These are phyloP conservation scores for Vombatus ursinus DNA, from an alignment of 2,113 vertebrate species.

Conservation along the genomic window DNA sequence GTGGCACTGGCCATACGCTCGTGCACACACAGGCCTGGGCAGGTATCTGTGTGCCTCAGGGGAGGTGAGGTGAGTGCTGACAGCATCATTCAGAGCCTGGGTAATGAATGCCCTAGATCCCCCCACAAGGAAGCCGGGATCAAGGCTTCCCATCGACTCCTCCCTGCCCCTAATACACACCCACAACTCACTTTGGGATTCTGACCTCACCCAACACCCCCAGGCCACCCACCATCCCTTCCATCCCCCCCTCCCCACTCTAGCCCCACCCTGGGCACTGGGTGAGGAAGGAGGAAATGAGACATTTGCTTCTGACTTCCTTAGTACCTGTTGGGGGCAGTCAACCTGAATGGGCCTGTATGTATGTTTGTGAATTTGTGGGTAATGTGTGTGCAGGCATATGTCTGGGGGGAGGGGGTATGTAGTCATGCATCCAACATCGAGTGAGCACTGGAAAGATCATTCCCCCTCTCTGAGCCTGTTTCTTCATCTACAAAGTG, in stretches of 20 bases:
- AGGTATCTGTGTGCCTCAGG: neutral
- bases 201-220: neutral
- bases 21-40: neutral
- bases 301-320: neutral
- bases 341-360: neutral
- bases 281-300: neutral
- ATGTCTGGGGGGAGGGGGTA: neutral
- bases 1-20: neutral
- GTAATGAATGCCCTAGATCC: neutral
- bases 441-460: neutral
- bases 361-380: neutral
- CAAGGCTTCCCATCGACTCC: neutral
- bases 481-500: neutral
- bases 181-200: neutral
- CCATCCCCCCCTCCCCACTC: neutral
- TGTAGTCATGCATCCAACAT: neutral
- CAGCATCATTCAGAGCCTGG: neutral
- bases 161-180: neutral
- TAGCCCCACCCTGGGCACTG: neutral
- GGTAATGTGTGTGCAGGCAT: neutral
- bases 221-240: neutral
- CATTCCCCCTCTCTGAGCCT: neutral
- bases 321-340: neutral
- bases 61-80: neutral
- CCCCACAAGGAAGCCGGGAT: neutral